These are phyloP conservation scores for Mormyrus proboscirostris DNA, from an alignment of 2,797 vertebrate species.

Conservation along the genomic window DNA sequence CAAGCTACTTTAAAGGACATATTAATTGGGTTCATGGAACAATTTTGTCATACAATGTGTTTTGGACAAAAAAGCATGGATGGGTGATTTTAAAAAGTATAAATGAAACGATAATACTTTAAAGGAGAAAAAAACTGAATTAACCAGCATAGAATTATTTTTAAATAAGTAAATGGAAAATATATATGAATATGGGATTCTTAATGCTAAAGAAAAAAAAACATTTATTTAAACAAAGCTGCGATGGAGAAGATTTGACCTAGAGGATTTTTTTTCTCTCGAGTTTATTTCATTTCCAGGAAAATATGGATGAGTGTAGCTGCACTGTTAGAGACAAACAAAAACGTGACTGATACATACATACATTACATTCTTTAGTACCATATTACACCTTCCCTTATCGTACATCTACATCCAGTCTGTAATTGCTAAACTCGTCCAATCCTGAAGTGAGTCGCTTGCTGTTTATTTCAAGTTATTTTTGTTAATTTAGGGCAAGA, in stretches of 20 bases:
- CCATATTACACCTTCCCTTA: conserved; percentile 49
- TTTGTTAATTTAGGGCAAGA: conserved; percentile 49
- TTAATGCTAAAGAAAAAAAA: conserved; percentile 53
- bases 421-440: conserved; percentile 50
- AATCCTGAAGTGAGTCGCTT: conserved; percentile 56
- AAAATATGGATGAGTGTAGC: conserved; percentile 49
- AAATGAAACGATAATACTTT: conserved; percentile 62
- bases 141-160: conserved; percentile 69
- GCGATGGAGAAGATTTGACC: conserved; percentile 66
- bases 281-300: conserved; percentile 56
- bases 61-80: conserved; percentile 54
- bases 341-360: conserved; percentile 26
- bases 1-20: conserved; percentile 39
- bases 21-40: conserved; percentile 28
- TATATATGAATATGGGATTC: conserved; percentile 45
- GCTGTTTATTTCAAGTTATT: conserved; percentile 55
- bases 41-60: conserved; percentile 54
- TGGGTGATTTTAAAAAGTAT: conserved; percentile 53
- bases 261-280: conserved; percentile 55
- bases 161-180: conserved; percentile 53
- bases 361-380: conserved; percentile 46
- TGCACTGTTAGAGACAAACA: conserved; percentile 32
- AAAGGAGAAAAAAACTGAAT: conserved; percentile 54
- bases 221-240: conserved; percentile 68
- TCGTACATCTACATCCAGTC: conserved; percentile 57